phyloP scores from a whole-genome alignment of 92 coral and sea anemone species.

The Siderastrea siderea region DNA sequence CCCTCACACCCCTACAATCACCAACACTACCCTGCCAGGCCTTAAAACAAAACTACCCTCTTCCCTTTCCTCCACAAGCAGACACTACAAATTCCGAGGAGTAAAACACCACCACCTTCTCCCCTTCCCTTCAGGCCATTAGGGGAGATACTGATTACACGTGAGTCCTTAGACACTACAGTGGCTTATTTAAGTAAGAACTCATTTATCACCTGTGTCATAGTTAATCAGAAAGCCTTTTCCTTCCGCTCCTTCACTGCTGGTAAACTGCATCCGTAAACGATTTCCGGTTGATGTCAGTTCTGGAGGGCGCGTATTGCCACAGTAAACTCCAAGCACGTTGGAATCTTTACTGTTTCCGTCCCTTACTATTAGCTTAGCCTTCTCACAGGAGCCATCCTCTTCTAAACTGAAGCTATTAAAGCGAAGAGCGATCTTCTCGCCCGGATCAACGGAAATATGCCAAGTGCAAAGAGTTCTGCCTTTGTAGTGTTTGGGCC shows the following conservation, averaged over 20 bases:
- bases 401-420: constrained; percentile 73
- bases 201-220: constrained; percentile 57
- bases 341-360: constrained; percentile 58
- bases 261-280: constrained; percentile 77
- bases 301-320: constrained; percentile 63
- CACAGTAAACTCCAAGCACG: constrained; percentile 81
- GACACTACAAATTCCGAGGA: too few relatives aligned
- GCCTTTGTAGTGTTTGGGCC: constrained; percentile 85
- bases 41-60: too few relatives aligned
- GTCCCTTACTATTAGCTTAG: constrained; percentile 75
- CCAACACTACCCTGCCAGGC: too few relatives aligned
- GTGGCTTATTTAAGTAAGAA: neutral
- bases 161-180: too few relatives aligned
- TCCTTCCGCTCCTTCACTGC: constrained; percentile 67
- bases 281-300: constrained; percentile 62
- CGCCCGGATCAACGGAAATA: constrained; percentile 57
- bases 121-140: too few relatives aligned
- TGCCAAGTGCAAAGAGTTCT: constrained; percentile 75
- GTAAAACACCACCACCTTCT: too few relatives aligned
- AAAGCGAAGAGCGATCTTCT: constrained; percentile 74
- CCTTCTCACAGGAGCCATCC: constrained; percentile 73
- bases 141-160: too few relatives aligned
- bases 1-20: too few relatives aligned
- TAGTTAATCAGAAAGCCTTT: constrained; percentile 83
- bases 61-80: too few relatives aligned